phyloP scores from a whole-genome alignment of 2,113 vertebrate species.

The Recurvirostra avosetta region DNA sequence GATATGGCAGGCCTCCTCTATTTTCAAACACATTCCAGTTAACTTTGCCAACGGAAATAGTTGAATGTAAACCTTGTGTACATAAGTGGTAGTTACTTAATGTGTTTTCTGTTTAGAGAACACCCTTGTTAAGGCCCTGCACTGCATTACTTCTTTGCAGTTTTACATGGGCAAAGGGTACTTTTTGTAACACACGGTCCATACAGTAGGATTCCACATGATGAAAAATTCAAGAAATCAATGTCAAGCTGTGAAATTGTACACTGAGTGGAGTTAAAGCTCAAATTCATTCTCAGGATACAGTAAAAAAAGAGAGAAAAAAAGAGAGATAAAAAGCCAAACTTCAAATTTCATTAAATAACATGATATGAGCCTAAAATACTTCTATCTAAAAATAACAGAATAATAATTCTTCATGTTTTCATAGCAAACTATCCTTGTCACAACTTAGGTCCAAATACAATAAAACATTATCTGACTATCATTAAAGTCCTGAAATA shows the following conservation, averaged over 20 bases:
- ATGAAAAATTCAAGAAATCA: background rate
- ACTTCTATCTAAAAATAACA: background rate
- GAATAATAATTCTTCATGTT: background rate
- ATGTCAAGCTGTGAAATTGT: background rate
- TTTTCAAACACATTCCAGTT: background rate
- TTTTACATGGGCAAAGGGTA: background rate
- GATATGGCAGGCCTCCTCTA: background rate
- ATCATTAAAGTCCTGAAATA: background rate
- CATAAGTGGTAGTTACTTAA: background rate
- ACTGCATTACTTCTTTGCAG: background rate
- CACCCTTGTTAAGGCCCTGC: background rate
- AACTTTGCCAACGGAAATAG: background rate
- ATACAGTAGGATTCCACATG: background rate
- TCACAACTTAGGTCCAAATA: background rate
- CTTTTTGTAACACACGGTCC: background rate
- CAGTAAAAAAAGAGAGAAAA: background rate
- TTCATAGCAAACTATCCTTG: background rate
- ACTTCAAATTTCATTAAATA: background rate
- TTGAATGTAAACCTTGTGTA: background rate
- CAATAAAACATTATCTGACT: background rate
- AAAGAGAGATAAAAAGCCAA: background rate
- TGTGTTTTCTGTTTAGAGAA: background rate
- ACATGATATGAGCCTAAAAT: background rate
- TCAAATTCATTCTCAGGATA: background rate
- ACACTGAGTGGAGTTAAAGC: background rate